phyloP scores from a whole-genome alignment of 2,888 invertebrate genomes.

The Uloborus plumipes region DNA sequence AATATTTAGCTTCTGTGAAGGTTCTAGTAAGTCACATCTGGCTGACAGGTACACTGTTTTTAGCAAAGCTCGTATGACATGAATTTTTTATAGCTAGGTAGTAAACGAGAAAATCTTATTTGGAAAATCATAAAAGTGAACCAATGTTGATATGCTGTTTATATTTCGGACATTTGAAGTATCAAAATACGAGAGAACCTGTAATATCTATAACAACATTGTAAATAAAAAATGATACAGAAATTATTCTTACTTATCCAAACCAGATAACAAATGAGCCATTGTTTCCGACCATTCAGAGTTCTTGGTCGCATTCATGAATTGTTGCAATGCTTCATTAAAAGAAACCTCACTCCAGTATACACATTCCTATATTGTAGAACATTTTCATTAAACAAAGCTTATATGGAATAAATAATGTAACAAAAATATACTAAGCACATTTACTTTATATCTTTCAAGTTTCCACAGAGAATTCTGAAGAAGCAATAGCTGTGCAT shows the following conservation, averaged over 20 bases:
- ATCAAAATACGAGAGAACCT: too few relatives aligned
- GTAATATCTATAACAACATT: conserved; percentile 25
- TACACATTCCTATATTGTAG: conserved; percentile 52
- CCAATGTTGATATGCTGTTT: too few relatives aligned
- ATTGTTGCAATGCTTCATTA: conserved; percentile 80
- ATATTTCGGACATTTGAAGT: too few relatives aligned
- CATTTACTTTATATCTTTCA: conserved; percentile 73
- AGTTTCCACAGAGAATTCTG: conserved; percentile 79
- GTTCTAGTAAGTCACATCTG: too few relatives aligned
- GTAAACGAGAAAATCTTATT: too few relatives aligned
- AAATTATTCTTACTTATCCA: conserved; percentile 46
- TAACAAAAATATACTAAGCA: neutral
- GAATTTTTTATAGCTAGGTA: too few relatives aligned
- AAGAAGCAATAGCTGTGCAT: conserved; percentile 75
- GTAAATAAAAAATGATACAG: conserved; percentile 62
- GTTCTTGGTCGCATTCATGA: conserved; percentile 69
- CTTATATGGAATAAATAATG: neutral
- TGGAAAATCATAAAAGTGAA: too few relatives aligned
- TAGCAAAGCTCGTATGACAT: too few relatives aligned
- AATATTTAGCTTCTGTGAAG: too few relatives aligned
- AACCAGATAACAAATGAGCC: conserved; percentile 72
- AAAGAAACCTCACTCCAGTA: conserved; percentile 83
- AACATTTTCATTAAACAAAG: neutral
- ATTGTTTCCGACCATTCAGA: conserved; percentile 73
- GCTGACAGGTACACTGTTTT: too few relatives aligned